Evolutionary conservation across 2,797 vertebrate genomes (phyloP).

Genomic region (Smutsia temminckii): DNA sequence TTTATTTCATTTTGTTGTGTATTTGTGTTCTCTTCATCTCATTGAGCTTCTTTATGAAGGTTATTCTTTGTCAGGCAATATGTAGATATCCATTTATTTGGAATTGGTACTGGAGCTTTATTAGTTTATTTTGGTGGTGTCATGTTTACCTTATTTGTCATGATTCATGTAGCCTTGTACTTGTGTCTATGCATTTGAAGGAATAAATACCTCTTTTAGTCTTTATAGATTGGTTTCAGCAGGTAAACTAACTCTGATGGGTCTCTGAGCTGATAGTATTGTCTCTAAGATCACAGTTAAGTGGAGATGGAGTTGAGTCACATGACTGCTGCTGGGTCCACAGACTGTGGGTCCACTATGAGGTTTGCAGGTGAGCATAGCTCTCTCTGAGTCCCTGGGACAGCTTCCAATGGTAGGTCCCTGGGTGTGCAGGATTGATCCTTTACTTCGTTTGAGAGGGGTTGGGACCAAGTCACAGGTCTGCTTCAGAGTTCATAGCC

Average conservation of each 20-base stretch:
- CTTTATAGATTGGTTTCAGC: not conserved
- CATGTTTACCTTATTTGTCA: not conserved
- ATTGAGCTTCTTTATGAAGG: not conserved
- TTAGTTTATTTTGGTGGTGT: not conserved
- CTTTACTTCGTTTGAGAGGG: not conserved
- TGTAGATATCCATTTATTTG: not conserved
- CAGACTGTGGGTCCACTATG: not conserved
- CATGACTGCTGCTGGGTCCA: not conserved
- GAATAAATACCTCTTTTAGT: not conserved
- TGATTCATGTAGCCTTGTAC: not conserved
- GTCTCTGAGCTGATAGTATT: not conserved
- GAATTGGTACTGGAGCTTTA: not conserved
- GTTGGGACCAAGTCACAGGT: not conserved
- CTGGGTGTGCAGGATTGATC: not conserved
- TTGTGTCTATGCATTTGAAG: not conserved
- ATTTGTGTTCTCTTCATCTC: not conserved
- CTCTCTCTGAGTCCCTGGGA: not conserved
- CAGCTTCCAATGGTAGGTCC: not conserved
- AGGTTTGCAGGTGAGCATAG: not conserved
- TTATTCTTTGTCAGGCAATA: not conserved
- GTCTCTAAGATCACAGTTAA: not conserved
- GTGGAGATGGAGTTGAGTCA: not conserved
- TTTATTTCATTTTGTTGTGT: not conserved
- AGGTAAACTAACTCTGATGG: not conserved
- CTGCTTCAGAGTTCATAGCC: not conserved